These are phyloP conservation scores for Rhinichthys klamathensis DNA, from an alignment of 2,113 vertebrate species.

Conservation along the genomic window DNA sequence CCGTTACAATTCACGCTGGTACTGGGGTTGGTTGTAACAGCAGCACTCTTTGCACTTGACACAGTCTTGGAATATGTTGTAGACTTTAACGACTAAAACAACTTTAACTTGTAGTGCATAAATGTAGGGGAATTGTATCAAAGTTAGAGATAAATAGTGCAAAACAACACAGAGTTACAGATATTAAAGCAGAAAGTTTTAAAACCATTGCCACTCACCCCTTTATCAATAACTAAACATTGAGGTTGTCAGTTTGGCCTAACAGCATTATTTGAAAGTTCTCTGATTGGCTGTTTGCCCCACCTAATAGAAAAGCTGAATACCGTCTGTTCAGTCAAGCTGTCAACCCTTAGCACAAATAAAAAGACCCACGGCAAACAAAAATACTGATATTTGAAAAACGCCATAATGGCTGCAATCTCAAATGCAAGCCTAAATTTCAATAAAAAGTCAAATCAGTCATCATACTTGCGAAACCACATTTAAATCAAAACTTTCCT, in stretches of 20 bases:
- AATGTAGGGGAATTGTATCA: no score
- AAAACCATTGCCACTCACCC: not conserved
- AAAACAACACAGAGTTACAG: not conserved
- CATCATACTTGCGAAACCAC: not conserved
- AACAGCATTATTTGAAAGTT: not conserved
- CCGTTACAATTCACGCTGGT: not conserved
- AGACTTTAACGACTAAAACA: no score
- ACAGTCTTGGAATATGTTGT: no score
- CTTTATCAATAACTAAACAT: not conserved
- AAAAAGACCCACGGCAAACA: not conserved
- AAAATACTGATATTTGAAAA: not conserved
- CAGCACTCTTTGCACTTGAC: not conserved
- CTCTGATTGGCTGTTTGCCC: conserved; percentile 30
- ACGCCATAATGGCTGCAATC: not conserved
- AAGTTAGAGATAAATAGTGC: no score
- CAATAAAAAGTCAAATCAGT: not conserved
- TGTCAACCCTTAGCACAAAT: conserved; percentile 15
- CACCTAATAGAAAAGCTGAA: conserved; percentile 30
- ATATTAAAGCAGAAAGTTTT: not conserved
- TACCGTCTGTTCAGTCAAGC: conserved; percentile 37
- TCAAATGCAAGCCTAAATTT: not conserved
- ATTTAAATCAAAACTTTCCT: not conserved
- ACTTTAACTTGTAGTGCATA: no score
- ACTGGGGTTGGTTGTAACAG: not conserved
- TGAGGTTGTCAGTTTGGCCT: not conserved